Base-by-base conservation (phyloP, 2,888 invertebrate genomes). In the Caenorhabditis virilis region DNA sequence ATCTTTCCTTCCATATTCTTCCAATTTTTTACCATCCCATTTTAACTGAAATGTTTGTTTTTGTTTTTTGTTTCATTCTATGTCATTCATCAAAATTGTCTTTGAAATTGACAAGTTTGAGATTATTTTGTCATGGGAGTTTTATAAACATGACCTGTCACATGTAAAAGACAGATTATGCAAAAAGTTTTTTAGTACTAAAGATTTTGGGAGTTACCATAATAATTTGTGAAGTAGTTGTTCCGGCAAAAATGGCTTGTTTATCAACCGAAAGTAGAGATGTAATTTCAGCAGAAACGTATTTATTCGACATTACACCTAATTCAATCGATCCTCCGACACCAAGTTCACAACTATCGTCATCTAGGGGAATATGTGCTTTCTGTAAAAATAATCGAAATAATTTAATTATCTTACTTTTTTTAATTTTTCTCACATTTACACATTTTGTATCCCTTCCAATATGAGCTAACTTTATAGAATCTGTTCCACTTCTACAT, bases 401-500 rank as follows among this genome's bases (percentile, higher is more conserved):
- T 9, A 30, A 30, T 9, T 30, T 13, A 30, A 30, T 30, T 13
- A 30, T 9, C 13, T 9, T 9, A 30, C 13, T 6, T 9, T 30
- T 30, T 9, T 30, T 30, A 13, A 30, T 30, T 30, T 9, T 30
- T 30, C 81, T 67, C 46, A 84, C 82, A 70, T 79, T 76, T 9
- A 62, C 54, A 65, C 85, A 85, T 26, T 77, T 70, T n/a, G 74
- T 57, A 50, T 84, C 80, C 20, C 75, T 59, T 13, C 83, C 82
- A 20, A 85, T 80, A 71, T 86, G 85, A 3, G 84, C 82, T 30
- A 85, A 82, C 15, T 85, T 85, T 33, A 83, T 83, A 25, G 82
- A 84, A 30, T 85, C 85, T 4, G 79, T 69, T 13, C 85, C 86
- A 36, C 78, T 70, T 62, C 85, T 82, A 67, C 85, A 86, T 18